Base-by-base conservation (phyloP, 2,888 invertebrate genomes). In the Clusia tigrina region DNA sequence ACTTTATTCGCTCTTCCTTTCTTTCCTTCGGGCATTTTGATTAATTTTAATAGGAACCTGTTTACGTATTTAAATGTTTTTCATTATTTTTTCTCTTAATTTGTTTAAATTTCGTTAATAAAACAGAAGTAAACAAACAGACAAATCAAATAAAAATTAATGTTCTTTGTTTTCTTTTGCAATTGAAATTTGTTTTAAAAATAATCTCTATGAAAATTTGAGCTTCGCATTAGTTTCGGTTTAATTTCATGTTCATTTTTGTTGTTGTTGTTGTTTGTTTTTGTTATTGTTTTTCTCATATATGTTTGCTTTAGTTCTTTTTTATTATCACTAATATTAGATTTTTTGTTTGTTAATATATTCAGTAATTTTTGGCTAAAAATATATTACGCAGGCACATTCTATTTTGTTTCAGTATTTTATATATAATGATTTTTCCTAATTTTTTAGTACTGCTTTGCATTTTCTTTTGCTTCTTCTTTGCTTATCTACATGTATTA, bases 41-140 rank as follows among this genome's bases (percentile, higher is more conserved):
- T 80, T 79, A 79, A 77, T 78, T n/a, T 81, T 81, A 79, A 78
- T 82, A 83, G 83, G 83, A 83, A 83, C 83, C 80, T 77, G 75
- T 81, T 83, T 81, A 81, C 79, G 79, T 81, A 80, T 79, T 74
- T 73, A 64, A 52, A 53, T 53, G 23, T 58, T 52, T 17, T 48
- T 20, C 22, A 5, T 48, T 48, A 20, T 18, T 20, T 18, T 20
- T 22, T 15, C 20, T 5, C 22, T 48, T 48, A 20, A n/a, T 15
- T 48, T 48, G 18, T 48, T 18, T 20, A 22, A 18, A 48, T 48
- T 48, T 48, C 22, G 48, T 48, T 18, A 48, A 3, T 48, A 10
- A 17, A 15, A 17, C 42, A n/a, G 2, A 42, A 42, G 10, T 42
- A 42, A 42, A 42, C 3, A 6, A 6, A n/a, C 10, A 42, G 10